Evolutionary conservation across 2,888 invertebrate species (phyloP).

Genomic region (Calameuta filiformis): DNA sequence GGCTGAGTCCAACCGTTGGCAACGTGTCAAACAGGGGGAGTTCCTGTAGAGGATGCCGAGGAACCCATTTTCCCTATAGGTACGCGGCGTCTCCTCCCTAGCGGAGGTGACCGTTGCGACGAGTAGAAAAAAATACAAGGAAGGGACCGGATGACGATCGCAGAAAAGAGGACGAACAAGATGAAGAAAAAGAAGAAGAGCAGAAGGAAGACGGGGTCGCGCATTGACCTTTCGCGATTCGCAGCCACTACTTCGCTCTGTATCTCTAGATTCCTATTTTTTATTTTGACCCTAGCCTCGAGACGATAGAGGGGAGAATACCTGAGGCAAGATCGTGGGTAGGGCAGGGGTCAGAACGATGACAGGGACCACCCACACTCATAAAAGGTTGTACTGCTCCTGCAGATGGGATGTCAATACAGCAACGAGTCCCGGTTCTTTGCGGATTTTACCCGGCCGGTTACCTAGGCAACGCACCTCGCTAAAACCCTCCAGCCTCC

Average conservation of each 20-base stretch:
- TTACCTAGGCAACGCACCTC: conserved; percentile 61
- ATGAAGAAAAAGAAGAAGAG: not conserved
- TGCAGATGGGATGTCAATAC: conserved; percentile 57
- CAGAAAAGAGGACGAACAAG: not conserved
- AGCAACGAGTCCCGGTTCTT: conserved; percentile 58
- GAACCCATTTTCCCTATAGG: no score
- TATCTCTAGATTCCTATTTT: not conserved
- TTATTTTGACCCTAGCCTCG: conserved; percentile 5
- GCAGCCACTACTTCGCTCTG: no score
- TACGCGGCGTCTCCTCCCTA: no score
- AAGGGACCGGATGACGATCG: not conserved
- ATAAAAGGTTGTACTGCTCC: conserved; percentile 53
- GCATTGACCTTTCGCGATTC: no score
- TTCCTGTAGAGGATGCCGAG: no score
- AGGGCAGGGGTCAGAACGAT: conserved; percentile 11
- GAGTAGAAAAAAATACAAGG: not conserved
- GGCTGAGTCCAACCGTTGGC: conserved; percentile 61
- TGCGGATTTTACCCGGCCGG: conserved; percentile 65
- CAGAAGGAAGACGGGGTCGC: not conserved
- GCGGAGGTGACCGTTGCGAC: no score
- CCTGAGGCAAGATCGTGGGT: not conserved
- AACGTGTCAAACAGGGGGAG: not conserved
- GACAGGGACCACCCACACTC: conserved; percentile 36
- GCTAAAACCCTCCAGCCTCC: conserved; percentile 33
- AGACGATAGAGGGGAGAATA: conserved; percentile 8